Conservation (phyloP, 2,113 vertebrate species). For the Forbesichthys papilliferus region DNA sequence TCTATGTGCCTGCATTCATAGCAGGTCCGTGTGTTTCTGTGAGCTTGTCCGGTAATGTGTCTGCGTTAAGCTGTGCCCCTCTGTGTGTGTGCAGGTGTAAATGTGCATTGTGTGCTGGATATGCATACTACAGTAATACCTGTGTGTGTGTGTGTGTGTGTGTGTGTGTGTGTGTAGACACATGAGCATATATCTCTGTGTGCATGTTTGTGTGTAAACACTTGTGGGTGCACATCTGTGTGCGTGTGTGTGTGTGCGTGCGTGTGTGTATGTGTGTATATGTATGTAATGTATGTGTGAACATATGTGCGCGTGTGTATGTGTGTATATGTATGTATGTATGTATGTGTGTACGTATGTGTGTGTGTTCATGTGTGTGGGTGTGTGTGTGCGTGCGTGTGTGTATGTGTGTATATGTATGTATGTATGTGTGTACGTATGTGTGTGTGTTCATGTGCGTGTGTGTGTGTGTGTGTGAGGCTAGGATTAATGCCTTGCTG, state of each 20-base stretch:
- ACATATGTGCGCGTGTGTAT: too few species aligned
- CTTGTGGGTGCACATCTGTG: neutral
- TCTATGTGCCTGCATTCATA: too few species aligned
- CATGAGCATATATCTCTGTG: neutral
- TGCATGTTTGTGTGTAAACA: neutral
- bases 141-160: slow-evolving; percentile 3
- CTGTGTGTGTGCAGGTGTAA: neutral
- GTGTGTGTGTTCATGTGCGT: neutral
- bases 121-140: neutral
- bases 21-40: too few species aligned
- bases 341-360: neutral
- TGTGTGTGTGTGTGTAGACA: neutral
- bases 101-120: neutral
- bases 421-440: neutral
- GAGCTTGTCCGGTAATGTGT: too few species aligned
- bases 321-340: neutral
- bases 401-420: neutral
- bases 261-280: neutral
- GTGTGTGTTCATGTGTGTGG: neutral
- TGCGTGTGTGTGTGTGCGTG: slow-evolving; percentile 3
- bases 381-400: neutral
- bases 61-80: neutral
- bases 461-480: slow-evolving; percentile 11
- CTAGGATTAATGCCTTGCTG: slow-evolving; percentile 65
- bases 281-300: too few species aligned